Conservation (phyloP, 2,113 vertebrate genomes). For the Shinisaurus crocodilurus region DNA sequence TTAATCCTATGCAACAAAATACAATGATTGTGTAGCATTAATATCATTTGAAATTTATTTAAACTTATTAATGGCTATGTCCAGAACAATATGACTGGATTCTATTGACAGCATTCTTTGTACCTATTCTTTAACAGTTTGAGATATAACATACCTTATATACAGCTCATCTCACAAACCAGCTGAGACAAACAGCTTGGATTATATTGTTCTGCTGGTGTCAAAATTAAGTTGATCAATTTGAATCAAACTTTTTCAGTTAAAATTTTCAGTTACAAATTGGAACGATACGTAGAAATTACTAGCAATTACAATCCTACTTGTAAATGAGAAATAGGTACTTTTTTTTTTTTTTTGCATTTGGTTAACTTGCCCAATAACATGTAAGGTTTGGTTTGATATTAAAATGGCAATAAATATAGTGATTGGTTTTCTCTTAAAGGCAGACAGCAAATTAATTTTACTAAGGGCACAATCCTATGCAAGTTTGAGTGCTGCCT, state of each 20-base stretch:
- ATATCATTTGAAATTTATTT: too few relatives aligned
- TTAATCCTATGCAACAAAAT: not conserved
- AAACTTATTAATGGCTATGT: not conserved
- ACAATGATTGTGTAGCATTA: not conserved
- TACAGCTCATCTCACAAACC: not conserved
- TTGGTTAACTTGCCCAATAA: not conserved
- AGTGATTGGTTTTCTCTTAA: not conserved
- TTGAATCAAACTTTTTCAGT: not conserved
- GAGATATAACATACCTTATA: too few relatives aligned
- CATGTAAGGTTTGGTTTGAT: not conserved
- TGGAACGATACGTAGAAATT: not conserved
- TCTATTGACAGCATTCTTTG: slow-evolving; percentile 8
- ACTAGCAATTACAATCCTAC: not conserved
- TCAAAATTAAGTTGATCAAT: not conserved
- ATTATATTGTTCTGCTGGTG: not conserved
- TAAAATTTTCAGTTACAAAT: not conserved
- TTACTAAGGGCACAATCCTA: not conserved
- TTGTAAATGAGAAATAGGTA: not conserved
- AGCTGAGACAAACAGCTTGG: not conserved
- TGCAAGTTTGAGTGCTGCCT: too few relatives aligned
- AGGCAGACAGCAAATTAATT: not conserved
- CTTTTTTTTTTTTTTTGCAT: not conserved
- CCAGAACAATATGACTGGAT: not conserved
- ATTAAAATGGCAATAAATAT: not conserved
- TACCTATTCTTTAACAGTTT: not conserved